Evolutionary conservation across 2,113 vertebrate species (phyloP).

Genomic region (Mesoclemmys tuberculata): DNA sequence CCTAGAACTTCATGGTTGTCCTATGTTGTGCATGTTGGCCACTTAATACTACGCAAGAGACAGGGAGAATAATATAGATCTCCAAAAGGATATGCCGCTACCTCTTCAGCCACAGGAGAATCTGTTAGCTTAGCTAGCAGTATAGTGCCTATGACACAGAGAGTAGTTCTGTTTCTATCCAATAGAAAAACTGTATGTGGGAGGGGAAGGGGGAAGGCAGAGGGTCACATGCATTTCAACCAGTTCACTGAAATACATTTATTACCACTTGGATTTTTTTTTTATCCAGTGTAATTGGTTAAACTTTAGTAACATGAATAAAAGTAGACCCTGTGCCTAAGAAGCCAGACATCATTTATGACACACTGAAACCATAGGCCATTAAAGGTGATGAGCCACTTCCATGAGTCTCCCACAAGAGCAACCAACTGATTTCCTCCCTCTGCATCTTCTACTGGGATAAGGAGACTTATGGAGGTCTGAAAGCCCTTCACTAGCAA

Average conservation of each 20-base stretch:
- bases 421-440: background rate
- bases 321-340: background rate
- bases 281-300: background rate
- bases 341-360: accelerated
- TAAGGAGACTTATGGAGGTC: background rate
- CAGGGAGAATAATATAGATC: background rate
- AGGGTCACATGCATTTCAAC: background rate
- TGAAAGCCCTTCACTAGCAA: background rate
- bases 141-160: background rate
- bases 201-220: too few species aligned
- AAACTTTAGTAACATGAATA: accelerated
- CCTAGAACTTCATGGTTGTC: background rate
- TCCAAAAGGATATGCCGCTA: accelerated
- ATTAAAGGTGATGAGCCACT: accelerated
- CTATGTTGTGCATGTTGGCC: too few species aligned
- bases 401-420: background rate
- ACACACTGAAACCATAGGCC: background rate
- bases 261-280: background rate
- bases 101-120: accelerated
- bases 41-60: accelerated
- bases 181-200: background rate
- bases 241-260: background rate
- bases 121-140: background rate
- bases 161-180: background rate
- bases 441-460: background rate